phyloP scores from a whole-genome alignment of 2,113 vertebrate species.

The Menura novaehollandiae region DNA sequence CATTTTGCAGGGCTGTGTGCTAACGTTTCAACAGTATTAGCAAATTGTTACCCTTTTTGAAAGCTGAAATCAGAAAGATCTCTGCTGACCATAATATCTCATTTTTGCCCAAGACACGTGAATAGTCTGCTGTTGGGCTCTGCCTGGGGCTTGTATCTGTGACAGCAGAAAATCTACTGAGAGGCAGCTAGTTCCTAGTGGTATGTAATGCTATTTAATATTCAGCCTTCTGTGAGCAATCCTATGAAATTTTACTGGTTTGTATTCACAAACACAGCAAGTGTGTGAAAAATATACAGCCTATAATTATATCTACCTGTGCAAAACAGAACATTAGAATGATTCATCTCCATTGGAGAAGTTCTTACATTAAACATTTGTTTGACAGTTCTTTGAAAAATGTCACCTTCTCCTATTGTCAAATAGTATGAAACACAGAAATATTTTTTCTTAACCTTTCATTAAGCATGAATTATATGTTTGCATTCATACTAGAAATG shows the following conservation, averaged over 20 bases:
- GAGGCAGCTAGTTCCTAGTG: background rate
- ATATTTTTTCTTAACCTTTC: background rate
- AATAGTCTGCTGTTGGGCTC: background rate
- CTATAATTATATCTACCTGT: background rate
- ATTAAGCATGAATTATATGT: background rate
- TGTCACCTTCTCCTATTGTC: background rate
- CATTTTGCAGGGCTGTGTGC: background rate
- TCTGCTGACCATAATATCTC: background rate
- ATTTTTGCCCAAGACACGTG: background rate
- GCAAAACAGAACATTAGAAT: background rate
- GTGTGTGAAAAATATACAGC: background rate
- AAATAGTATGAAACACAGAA: background rate
- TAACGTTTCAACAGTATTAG: background rate
- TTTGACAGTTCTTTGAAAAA: background rate
- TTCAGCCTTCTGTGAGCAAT: background rate
- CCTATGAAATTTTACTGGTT: background rate
- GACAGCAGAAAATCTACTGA: background rate
- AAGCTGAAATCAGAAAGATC: background rate
- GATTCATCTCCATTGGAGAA: background rate
- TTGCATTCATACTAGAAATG: background rate
- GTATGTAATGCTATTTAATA: background rate
- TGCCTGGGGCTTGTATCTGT: background rate
- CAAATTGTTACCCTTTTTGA: background rate
- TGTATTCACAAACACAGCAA: background rate
- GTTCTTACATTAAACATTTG: background rate